Conservation (phyloP, 1,140 invertebrate species). For the Drosophila watanabei region DNA sequence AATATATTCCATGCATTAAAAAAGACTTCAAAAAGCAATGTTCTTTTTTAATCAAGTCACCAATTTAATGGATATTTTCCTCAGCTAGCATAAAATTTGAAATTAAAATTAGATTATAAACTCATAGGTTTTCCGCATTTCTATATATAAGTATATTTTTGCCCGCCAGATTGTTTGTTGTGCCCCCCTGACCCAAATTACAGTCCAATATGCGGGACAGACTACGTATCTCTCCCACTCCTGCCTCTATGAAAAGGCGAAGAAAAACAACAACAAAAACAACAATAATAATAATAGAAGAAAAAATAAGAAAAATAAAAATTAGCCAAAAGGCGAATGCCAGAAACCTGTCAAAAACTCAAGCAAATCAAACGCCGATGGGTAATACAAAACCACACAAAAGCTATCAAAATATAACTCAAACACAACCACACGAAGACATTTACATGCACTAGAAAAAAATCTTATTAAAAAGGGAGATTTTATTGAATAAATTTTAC, state of each 20-base stretch:
- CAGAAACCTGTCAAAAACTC: constrained; percentile 68
- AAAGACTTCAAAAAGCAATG: neutral
- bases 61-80: neutral
- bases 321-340: constrained; percentile 52
- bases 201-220: constrained; percentile 30
- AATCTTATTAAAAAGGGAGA: neutral
- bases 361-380: constrained; percentile 61
- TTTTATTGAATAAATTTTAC: neutral
- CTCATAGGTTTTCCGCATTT: constrained; percentile 5
- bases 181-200: constrained; percentile 35
- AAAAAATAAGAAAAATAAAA: constrained; percentile 34
- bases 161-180: constrained; percentile 31
- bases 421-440: constrained; percentile 13
- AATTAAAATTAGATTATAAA: constrained; percentile 9
- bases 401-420: constrained; percentile 52
- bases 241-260: constrained; percentile 27
- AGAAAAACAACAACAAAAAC: constrained; percentile 20
- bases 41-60: neutral
- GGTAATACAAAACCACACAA: constrained; percentile 70
- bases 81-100: neutral
- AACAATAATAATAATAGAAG: constrained; percentile 1
- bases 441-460: neutral
- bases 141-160: constrained; percentile 13
- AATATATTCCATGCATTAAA: neutral
- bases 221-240: constrained; percentile 15